Conservation (phyloP, 2,113 vertebrate species). For the Aldabrachelys gigantea region DNA sequence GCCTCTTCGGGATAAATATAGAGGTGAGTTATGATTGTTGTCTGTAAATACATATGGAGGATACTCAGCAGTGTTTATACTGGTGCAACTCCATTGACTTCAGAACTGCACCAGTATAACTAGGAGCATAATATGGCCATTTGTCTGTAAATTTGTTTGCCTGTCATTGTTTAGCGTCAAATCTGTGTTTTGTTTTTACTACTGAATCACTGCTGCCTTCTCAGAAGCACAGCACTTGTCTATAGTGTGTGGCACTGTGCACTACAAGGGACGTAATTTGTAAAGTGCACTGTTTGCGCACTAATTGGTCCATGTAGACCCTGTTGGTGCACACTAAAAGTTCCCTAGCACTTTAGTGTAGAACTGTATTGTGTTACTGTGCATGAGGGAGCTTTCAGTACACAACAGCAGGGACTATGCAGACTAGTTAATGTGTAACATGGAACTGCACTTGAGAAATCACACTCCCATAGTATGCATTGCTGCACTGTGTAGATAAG, state of each 20-base stretch:
- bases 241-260: background rate
- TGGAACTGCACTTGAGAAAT: no score
- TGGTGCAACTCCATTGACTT: background rate
- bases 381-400: background rate
- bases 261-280: background rate
- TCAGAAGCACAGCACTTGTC: background rate
- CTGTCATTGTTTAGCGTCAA: background rate
- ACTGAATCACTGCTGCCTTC: background rate
- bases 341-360: background rate
- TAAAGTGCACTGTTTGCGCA: background rate
- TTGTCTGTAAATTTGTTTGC: background rate
- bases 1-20: background rate
- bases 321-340: background rate
- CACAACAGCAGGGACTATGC: background rate
- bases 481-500: no score
- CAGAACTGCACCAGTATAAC: background rate
- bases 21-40: background rate
- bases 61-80: background rate
- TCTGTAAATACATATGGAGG: background rate
- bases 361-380: background rate
- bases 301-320: background rate
- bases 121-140: background rate
- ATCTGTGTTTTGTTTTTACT: background rate
- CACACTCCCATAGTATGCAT: no score
- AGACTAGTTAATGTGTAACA: background rate